Conservation (phyloP, 2,797 vertebrate genomes). For the Rhincodon typus region DNA sequence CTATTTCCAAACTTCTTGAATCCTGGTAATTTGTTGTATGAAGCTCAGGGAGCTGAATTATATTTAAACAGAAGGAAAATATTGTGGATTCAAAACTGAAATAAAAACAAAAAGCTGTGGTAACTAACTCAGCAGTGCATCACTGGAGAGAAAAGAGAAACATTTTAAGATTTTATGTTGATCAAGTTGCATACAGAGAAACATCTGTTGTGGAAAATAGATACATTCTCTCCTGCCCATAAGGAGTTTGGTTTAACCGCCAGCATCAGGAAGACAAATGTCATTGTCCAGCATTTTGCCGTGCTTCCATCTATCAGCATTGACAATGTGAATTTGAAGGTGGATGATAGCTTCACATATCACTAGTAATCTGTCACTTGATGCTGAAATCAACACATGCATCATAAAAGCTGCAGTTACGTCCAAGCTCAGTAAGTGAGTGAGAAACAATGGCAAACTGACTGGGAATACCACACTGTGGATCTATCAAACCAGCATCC, state of each 20-base stretch:
- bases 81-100: not conserved
- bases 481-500: too few species aligned
- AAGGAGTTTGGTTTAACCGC: not conserved
- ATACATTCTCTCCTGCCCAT: too few species aligned
- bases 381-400: too few species aligned
- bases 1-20: not conserved
- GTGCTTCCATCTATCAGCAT: not conserved
- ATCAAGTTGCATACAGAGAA: not conserved
- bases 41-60: not conserved
- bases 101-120: not conserved
- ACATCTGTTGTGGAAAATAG: not conserved
- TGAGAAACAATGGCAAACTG: too few species aligned
- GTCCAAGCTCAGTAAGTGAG: too few species aligned
- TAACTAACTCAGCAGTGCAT: not conserved
- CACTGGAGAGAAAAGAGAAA: not conserved
- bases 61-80: not conserved
- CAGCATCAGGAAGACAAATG: not conserved
- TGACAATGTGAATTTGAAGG: not conserved
- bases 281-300: not conserved
- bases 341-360: not conserved
- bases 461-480: too few species aligned
- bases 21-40: not conserved
- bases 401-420: too few species aligned
- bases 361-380: too few species aligned
- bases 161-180: not conserved